A percentile compares a stretch with the other conserved stretches of the same genome.
These are phyloP conservation scores for Emberiza fucata DNA, from an alignment of 2,113 vertebrate genomes.

Conservation along the genomic window DNA sequence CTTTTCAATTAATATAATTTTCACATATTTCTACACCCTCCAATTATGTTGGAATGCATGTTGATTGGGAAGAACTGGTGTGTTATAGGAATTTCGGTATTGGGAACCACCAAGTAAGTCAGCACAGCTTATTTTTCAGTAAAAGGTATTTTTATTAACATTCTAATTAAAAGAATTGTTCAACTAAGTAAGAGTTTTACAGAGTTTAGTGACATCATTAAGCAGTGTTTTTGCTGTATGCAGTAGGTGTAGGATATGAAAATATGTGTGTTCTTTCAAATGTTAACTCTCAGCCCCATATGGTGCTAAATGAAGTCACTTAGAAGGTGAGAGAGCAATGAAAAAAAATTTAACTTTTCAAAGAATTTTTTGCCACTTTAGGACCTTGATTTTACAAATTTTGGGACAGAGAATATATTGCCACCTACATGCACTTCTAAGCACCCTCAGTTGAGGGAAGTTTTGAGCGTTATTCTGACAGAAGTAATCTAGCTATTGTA, in stretches of 20 bases:
- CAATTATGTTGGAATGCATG: neutral
- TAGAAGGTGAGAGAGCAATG: neutral
- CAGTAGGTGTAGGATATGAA: neutral
- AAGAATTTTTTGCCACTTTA: neutral
- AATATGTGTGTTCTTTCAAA: neutral
- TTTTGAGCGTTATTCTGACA: neutral
- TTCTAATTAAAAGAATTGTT: neutral
- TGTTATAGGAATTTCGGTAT: neutral
- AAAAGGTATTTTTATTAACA: neutral
- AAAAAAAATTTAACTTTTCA: neutral
- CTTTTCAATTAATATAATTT: slow-evolving; percentile 16
- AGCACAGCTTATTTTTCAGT: neutral
- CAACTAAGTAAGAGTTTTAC: neutral
- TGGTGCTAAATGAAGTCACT: neutral
- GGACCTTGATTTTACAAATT: neutral
- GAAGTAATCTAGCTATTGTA: neutral
- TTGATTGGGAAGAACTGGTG: neutral
- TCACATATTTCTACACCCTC: neutral
- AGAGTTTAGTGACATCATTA: neutral
- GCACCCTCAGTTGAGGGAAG: neutral
- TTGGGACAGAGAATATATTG: neutral
- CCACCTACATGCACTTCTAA: neutral
- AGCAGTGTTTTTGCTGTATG: neutral
- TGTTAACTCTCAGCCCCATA: neutral
- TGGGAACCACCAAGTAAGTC: neutral